Percentiles rank a stretch among this genome's conserved stretches.
Conservation (phyloP, 2,113 vertebrate genomes). For the Petrocephalus zakoni region DNA sequence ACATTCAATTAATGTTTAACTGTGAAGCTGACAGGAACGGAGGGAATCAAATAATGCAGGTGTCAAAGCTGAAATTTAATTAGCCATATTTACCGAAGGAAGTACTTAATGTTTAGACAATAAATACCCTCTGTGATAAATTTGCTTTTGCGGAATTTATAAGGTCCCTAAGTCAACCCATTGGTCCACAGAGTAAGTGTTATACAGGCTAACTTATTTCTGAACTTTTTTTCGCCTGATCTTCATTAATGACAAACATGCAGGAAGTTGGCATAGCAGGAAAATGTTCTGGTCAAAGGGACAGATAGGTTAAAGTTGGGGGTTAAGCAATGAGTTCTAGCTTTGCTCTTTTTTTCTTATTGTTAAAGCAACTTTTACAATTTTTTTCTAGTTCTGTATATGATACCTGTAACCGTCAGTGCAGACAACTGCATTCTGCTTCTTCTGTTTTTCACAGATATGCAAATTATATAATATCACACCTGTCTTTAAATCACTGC, state of each 20-base stretch:
- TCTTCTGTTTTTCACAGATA: neutral
- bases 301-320: neutral
- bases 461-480: neutral
- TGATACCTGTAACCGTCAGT: neutral
- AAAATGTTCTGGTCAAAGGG: neutral
- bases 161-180: neutral
- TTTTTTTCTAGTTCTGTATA: neutral
- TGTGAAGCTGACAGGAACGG: neutral
- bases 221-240: neutral
- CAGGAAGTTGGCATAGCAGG: neutral
- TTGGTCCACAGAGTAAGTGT: neutral
- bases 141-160: neutral
- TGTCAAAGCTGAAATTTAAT: conserved; percentile 10
- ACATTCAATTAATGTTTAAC: neutral
- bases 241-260: neutral
- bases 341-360: neutral
- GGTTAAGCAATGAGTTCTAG: neutral
- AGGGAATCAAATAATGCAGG: neutral
- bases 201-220: neutral
- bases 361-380: neutral
- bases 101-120: neutral
- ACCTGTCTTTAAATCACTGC: too few species aligned
- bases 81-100: neutral
- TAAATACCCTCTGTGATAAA: neutral
- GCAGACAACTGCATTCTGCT: neutral